phyloP scores from a whole-genome alignment of 1,140 invertebrate species.

The Cheumatopsyche charites region DNA sequence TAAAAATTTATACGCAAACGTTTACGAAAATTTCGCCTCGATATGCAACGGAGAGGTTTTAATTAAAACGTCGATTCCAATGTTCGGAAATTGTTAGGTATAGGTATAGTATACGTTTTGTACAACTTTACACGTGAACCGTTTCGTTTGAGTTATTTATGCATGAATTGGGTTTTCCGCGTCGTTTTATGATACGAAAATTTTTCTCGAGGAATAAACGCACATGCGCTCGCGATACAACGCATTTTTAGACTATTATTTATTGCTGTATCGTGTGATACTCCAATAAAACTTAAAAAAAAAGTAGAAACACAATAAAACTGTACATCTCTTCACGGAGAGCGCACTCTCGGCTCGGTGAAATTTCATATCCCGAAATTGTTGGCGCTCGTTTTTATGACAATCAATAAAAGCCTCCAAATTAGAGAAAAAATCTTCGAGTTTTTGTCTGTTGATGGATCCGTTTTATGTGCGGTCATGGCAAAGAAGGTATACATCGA shows the following conservation, averaged over 20 bases:
- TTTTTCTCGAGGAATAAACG: background rate
- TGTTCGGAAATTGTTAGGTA: background rate
- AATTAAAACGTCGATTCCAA: background rate
- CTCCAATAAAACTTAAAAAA: conserved; percentile 24
- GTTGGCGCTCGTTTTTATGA: conserved; percentile 32
- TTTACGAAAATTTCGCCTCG: conserved; percentile 17
- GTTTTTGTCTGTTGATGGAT: conserved; percentile 1
- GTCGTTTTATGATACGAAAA: conserved; percentile 6
- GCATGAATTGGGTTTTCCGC: background rate
- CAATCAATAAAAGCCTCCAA: conserved; percentile 31
- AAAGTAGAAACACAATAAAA: conserved; percentile 20
- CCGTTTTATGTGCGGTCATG: conserved; percentile 16
- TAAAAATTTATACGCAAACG: conserved; percentile 21
- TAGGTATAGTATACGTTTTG: no score
- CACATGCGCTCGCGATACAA: background rate
- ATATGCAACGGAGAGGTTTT: background rate
- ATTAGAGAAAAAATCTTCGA: conserved; percentile 33
- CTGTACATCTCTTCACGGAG: conserved; percentile 19
- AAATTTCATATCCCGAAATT: conserved; percentile 36
- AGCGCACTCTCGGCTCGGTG: conserved; percentile 11
- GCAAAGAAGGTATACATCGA: conserved; percentile 19
- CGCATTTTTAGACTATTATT: conserved; percentile 29
- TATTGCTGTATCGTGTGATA: conserved; percentile 27
- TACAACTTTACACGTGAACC: background rate
- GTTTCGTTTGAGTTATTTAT: conserved; percentile 13